A percentile compares a stretch with the other conserved stretches of the same genome.
Conservation (phyloP, 2,797 vertebrate genomes). For the Cygnus olor region DNA sequence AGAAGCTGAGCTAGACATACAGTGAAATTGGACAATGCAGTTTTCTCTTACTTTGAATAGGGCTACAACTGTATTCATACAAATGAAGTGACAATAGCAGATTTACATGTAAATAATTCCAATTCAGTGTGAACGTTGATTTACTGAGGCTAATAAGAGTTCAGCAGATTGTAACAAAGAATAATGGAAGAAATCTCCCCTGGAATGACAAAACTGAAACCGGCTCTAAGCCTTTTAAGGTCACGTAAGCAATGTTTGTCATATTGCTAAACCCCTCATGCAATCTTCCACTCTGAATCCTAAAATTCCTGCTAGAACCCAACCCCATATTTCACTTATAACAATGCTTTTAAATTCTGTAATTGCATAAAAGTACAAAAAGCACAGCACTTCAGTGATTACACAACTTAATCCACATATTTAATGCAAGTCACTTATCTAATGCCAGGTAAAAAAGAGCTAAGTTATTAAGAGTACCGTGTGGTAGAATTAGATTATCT, state of each 20-base stretch:
- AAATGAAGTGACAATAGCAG: neutral
- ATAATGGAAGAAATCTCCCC: conserved; percentile 1
- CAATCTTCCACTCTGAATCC: neutral
- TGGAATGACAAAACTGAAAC: conserved; percentile 18
- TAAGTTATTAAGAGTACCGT: neutral
- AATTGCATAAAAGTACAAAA: neutral
- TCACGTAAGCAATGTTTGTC: neutral
- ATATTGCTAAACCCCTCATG: neutral
- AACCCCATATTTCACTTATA: neutral
- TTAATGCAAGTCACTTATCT: neutral
- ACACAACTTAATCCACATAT: neutral
- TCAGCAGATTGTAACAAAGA: conserved; percentile 8
- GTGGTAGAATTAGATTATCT: neutral
- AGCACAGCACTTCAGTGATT: neutral
- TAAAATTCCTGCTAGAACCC: neutral
- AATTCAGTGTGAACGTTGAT: neutral
- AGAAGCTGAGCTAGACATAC: neutral
- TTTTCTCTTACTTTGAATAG: neutral
- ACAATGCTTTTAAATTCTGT: neutral
- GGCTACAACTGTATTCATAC: neutral
- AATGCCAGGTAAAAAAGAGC: neutral
- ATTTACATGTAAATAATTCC: neutral
- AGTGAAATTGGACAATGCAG: neutral
- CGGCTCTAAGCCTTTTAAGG: conserved; percentile 7
- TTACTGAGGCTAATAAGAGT: neutral